Evolutionary conservation across 2,113 vertebrate genomes (phyloP), one percentile per base, ranked within the genome.

Genomic region (Ranitomeya variabilis): DNA sequence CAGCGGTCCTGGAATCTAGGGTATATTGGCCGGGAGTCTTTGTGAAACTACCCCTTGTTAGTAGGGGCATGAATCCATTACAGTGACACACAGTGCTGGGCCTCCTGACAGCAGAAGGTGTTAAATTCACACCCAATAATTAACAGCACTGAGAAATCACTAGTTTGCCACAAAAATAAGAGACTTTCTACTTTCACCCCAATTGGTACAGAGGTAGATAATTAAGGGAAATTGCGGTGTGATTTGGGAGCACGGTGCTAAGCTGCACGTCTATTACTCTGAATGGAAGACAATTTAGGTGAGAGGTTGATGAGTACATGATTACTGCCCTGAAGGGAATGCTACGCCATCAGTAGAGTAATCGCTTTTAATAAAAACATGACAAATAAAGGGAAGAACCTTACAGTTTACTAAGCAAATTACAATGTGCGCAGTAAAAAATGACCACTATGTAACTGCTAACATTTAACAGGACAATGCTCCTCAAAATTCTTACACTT

Each of bases 301-400:
- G 85, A 86, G 85, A 86, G 85, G 59, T 66, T 86, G 64, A 86
- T 86, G 71, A 76, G 71, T 62, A 51, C 77, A 76, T 86, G 73
- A 86, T 86, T 78, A 86, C 52, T 54, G 66, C 21, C 37, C 73
- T 77, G 14, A 66, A 79, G 73, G 85, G 74, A 86, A 52, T 52
- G 37, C 31, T 5, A 19, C 21, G 23, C 23, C 59, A 51, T 60
- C 59, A 78, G n/a, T 19, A 23, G 1, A 76, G 73, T 31, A 67
- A n/a, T 83, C 62, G 67, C 62, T 54, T 83, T 83, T 69, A 54
- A 67, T 51, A 69, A 64, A 69, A 67, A 83, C 62, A 83, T 69
- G 81, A 83, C 62, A 83, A 83, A 83, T 69, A 59, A 67, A 45
- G 18, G 31, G n/a, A 82, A 82, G 18, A 66, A 66, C 31, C 59